Evolutionary conservation across 2,797 vertebrate genomes (phyloP), one percentile per base, ranked within the genome.

Genomic region (Zenarchopterus dispar): DNA sequence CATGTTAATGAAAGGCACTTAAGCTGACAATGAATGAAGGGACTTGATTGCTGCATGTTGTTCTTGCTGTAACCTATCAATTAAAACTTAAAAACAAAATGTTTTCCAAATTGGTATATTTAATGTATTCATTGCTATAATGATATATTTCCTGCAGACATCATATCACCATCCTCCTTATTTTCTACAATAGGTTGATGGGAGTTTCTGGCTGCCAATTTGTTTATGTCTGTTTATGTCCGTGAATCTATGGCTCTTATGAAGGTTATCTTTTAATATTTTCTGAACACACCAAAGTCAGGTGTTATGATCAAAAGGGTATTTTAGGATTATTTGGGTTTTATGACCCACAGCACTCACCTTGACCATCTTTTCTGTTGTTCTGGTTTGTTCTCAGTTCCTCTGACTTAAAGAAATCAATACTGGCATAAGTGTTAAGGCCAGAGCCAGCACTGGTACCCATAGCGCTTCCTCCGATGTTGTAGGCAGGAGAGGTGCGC

Each of bases 321-420:
- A 13, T 36, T 52, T 62, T 72, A 44, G 52, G 47, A 67, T 41
- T 8, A 59, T 36, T 21, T 42, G 51, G 4, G 22, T 57, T 58
- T 58, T 26, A 10, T 26, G 4, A 22, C 28, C 33, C 16, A 5
- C 5, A 49, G 57, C 1, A 11, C 87, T 89, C 76, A 93, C 90
- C 90, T 92, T 92, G 92, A 70, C 90, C 90, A 61, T 95, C 93
- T 28, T 92, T 91, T 70, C 90, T 89, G 46, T 81, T 91, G 49
- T 55, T 88, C 77, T 93, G 91, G 54, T 91, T 89, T 51, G 90
- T 85, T 85, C 93, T 88, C 63, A 93, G 89, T 82, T 94, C 93
- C 67, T 85, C 75, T 1, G 92, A 91, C 78, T 94, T 94, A 70
- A 93, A 95, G 89, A 95, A 95, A 88, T 96, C 91, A 39, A 95